Base-by-base conservation (phyloP, 1,140 invertebrate genomes). In the Caerostris darwini region DNA sequence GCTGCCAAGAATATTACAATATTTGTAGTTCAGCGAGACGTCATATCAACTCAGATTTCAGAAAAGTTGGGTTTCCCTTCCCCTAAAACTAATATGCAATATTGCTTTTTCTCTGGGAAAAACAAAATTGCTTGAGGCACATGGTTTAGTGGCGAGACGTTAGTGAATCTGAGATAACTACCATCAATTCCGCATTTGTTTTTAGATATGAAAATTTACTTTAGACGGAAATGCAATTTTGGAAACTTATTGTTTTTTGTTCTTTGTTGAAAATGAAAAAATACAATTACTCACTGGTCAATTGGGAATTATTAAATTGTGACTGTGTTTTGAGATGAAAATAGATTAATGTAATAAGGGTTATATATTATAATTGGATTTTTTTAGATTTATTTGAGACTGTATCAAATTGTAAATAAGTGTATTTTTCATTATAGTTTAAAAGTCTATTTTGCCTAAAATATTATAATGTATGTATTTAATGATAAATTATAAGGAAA, bases 41-140 rank as follows among this genome's bases (percentile, higher is more conserved):
- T 77, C 71, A 77, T 77, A 77, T 77, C 71, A 8, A 50, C 71
- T 77, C 71, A 77, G 69, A 77, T 77, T 77, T 77, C 71, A 53
- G 34, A 77, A 77, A 77, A 77, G 71, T 77, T 53, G 50, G 71
- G 53, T 77, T 77, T 34, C 0, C 34, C 34, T 34, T 77, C n/a
- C n/a, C 34, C 71, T 4, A 12, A 77, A 77, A 53, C 34, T 77
- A 77, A 77, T 77, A 77, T 77, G 50, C 71, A 50, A 50, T 77
- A 77, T 77, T 77, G 71, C 71, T 77, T 77, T 77, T 53, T 12
- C 53, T 77, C 12, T 12, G 8, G 34, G 12, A 77, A 14, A n/a
- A 34, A 34, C 71, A 77, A 77, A 77, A 77, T 77, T 77, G 34
- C 71, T 77, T 53, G 0, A 19, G 5, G 71, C 19, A 34, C 61